Percentiles rank a stretch among this genome's conserved stretches.
Conservation (phyloP, 2,888 invertebrate genomes). For the Megamerina dolium region DNA sequence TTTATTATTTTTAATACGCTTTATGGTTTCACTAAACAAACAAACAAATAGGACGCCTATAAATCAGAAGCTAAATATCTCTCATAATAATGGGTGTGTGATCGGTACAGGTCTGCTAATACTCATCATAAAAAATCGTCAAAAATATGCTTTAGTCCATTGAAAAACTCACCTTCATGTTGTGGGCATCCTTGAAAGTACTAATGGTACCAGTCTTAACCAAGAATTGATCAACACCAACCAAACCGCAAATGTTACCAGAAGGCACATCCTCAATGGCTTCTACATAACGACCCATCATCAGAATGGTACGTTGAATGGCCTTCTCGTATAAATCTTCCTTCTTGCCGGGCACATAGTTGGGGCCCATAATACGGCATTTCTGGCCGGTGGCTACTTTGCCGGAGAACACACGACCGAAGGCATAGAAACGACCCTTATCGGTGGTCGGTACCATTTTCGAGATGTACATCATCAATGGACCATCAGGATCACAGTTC, state of each 20-base stretch:
- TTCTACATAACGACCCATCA: slow-evolving; percentile 99
- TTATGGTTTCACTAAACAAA: too few species aligned
- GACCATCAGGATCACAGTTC: slow-evolving; percentile 93
- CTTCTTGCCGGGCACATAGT: slow-evolving; percentile 96
- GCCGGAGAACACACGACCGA: slow-evolving; percentile 99
- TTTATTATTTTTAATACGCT: too few species aligned
- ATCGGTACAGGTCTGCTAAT: slow-evolving; percentile 35
- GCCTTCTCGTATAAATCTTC: slow-evolving; percentile 98
- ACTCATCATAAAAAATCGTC: slow-evolving; percentile 11
- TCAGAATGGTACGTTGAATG: slow-evolving; percentile 98
- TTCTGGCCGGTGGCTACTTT: slow-evolving; percentile 85
- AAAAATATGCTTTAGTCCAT: neutral
- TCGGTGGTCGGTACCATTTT: slow-evolving; percentile 99
- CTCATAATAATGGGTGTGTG: slow-evolving; percentile 9
- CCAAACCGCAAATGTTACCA: slow-evolving; percentile 99
- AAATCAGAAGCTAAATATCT: slow-evolving; percentile 4
- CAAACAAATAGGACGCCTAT: neutral
- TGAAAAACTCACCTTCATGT: slow-evolving; percentile 68
- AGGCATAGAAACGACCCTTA: slow-evolving; percentile 99
- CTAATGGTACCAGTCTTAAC: slow-evolving; percentile 99
- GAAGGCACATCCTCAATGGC: slow-evolving; percentile 99
- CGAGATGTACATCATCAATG: slow-evolving; percentile 99
- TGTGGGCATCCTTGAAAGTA: slow-evolving; percentile 98
- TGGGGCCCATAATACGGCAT: slow-evolving; percentile 99
- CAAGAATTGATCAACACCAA: slow-evolving; percentile 99